A percentile compares a stretch with the other conserved stretches of the same genome.
phyloP scores from a whole-genome alignment of 2,797 vertebrate species.

The Tragopan temminckii region DNA sequence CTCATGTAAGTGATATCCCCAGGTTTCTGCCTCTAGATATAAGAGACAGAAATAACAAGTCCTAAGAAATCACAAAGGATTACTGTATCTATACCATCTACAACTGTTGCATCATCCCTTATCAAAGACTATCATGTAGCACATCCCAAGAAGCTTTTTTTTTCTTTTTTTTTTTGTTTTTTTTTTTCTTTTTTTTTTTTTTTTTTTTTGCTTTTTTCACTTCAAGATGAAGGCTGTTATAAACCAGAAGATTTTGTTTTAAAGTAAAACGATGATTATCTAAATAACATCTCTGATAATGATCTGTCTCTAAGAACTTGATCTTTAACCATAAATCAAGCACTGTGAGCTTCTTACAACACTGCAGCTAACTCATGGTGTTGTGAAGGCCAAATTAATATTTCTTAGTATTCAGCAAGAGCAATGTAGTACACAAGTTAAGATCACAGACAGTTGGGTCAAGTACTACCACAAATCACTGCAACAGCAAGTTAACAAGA shows the following conservation, averaged over 20 bases:
- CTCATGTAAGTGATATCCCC: neutral
- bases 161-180: neutral
- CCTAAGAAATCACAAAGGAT: neutral
- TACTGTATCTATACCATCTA: neutral
- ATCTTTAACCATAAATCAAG: neutral
- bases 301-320: neutral
- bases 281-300: neutral
- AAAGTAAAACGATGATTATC: neutral
- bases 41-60: neutral
- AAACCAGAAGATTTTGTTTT: neutral
- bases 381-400: neutral
- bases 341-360: neutral
- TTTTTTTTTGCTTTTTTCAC: neutral
- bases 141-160: neutral
- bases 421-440: neutral
- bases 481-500: neutral
- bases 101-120: neutral
- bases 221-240: neutral
- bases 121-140: accelerated
- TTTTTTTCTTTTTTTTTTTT: neutral
- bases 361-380: neutral
- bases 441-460: neutral
- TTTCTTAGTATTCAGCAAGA: neutral
- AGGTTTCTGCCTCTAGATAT: neutral
- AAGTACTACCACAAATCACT: neutral